Base-by-base conservation (phyloP, 2,113 vertebrate species). In the Nothobranchius kuhntae region DNA sequence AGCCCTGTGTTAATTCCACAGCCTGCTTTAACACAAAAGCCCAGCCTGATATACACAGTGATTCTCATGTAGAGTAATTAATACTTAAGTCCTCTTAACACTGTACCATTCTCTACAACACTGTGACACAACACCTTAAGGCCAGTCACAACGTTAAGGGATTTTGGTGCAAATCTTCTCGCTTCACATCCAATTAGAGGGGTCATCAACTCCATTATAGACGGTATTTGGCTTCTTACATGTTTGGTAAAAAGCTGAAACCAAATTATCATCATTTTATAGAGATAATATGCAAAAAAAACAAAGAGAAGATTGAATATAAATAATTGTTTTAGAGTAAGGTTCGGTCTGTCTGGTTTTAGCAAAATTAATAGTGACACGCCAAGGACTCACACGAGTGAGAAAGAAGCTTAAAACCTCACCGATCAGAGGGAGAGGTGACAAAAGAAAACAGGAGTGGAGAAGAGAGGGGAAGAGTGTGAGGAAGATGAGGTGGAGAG, bases 31-130 rank as follows among this genome's bases (percentile, higher is more conserved):
- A 78, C 81, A 86, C 79, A 83, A 85, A 75, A 88, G 77, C 69
- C 79, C 70, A 73, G 83, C 84, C 84, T 8, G 56, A 84, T 80
- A 80, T 66, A 89, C 64, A 81, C 86, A 71, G 76, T 80, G 80
- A 81, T 81, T 88, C 68, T 81, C 74, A 67, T 83, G 86, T 83
- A 80, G 73, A 71, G 82, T 88, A 87, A 86, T 90, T 89, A 90
- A 89, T 87, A 88, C 84, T 87, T 87, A 87, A 89, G 86, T 88
- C 84, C 81, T 83, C 87, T 77, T 79, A 87, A 82, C 84, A 72
- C 71, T 82, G 70, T 78, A 74, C 71, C 58, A 73, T 80, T 86
- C 76, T 83, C 77, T 62, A 47, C 52, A 74, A 63, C 65, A 62
- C 63, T 14, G 14, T 81, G 73, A 81, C 75, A 65, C 74, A 64